Evolutionary conservation across 2,888 invertebrate species (phyloP), one percentile per base, ranked within the genome.

Genomic region (Agonopterix alstromeriana): DNA sequence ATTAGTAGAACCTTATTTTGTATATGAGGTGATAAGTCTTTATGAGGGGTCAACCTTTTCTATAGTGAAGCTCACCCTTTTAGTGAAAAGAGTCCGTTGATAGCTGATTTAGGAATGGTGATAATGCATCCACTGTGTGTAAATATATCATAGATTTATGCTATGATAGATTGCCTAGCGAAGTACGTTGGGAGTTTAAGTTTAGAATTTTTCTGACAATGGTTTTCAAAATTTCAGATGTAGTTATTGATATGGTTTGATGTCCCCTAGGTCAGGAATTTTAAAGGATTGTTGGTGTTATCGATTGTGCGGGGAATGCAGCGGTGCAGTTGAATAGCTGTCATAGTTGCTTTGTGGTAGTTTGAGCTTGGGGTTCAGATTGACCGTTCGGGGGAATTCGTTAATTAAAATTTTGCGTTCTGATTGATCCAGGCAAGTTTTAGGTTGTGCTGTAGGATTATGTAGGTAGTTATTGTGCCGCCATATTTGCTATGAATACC

Each of bases 1-100:
- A 88, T 88, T 87, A 87, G 82, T 77, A 77, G 67, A 82, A 82
- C 87, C 83, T 87, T 88, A 87, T 86, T 88, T 87, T 88, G 88
- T 88, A 86, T 86, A 86, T 85, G 86, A 87, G 82, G 88, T 87
- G 88, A 88, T 88, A 88, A 87, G 88, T 88, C 88, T 87, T 87
- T 88, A 88, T 86, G 88, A 88, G 84, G 89, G 88, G 88, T 88
- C 88, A 88, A 87, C 88, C 88, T 86, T 88, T 88, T 87, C 87
- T 85, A 85, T 87, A 77, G 85, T 79, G 77, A 71, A 73, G 77
- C 74, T 85, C 82, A 87, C 88, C 88, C 88, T 88, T 88, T 88
- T 85, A 88, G 88, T 88, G 88, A 88, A 88, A 88, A 87, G 88
- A 87, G 86, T 84, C 74, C 77, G 87, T 85, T 88, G 88, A 88